These are phyloP conservation scores for Condylura cristata DNA, from an alignment of 2,113 vertebrate species.

Conservation along the genomic window DNA sequence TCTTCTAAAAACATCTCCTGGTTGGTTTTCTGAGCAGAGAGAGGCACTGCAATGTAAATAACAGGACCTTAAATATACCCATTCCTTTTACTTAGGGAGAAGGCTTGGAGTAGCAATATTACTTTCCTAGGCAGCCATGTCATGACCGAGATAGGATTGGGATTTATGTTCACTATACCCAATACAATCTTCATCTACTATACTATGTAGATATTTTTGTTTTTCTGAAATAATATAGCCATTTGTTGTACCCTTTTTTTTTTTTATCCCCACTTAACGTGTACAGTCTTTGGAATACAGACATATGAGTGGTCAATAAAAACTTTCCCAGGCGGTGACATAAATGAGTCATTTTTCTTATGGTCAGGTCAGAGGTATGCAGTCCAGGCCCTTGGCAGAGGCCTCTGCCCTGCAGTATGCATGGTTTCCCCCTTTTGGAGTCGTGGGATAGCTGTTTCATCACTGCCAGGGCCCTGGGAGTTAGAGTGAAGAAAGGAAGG, in stretches of 20 bases:
- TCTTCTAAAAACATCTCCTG: neutral
- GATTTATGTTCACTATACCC: neutral
- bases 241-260: slow-evolving; percentile 12
- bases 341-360: neutral
- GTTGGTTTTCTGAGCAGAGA: neutral
- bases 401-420: neutral
- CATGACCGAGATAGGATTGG: neutral
- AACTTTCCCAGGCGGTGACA: neutral
- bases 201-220: neutral
- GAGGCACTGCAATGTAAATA: neutral
- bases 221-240: neutral
- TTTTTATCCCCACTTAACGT: neutral
- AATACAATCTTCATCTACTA: neutral
- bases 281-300: neutral
- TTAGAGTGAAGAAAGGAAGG: neutral
- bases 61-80: neutral
- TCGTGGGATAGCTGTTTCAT: neutral
- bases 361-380: neutral
- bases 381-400: neutral
- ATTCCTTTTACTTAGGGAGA: neutral
- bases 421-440: neutral
- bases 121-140: neutral
- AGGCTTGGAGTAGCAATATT: neutral
- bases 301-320: neutral
- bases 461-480: neutral